phyloP scores from a whole-genome alignment of 1,140 invertebrate genomes.

The Hydropsyche tenuis region DNA sequence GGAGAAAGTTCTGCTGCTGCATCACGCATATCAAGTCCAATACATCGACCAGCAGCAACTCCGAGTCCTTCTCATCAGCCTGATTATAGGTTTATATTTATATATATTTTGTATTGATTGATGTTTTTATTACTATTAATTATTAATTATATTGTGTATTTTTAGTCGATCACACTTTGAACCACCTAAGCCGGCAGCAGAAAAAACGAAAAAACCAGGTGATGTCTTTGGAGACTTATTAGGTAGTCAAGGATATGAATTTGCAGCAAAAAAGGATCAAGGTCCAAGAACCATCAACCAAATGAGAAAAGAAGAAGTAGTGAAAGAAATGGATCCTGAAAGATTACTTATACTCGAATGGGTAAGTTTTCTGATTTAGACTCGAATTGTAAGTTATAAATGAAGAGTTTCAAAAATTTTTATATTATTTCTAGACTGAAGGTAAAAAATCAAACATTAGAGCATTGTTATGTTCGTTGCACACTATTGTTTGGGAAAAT shows the following conservation, averaged over 20 bases:
- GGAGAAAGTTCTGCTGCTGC: slow-evolving; percentile 45
- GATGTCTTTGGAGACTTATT: slow-evolving; percentile 92
- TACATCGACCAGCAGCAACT: slow-evolving; percentile 52
- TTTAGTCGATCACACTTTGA: slow-evolving; percentile 73
- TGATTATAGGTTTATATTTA: slow-evolving; percentile 55
- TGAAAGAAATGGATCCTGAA: slow-evolving; percentile 90
- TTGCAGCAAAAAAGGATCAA: slow-evolving; percentile 75
- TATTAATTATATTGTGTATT: slow-evolving; percentile 18
- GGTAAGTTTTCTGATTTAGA: slow-evolving; percentile 57
- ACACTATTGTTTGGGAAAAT: slow-evolving; percentile 93
- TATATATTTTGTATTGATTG: no score
- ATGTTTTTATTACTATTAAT: slow-evolving; percentile 4
- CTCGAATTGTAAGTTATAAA: background rate
- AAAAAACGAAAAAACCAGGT: slow-evolving; percentile 57
- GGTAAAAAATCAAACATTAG: slow-evolving; percentile 97
- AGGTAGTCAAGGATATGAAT: slow-evolving; percentile 86
- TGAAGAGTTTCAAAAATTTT: background rate
- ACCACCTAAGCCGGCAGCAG: slow-evolving; percentile 55
- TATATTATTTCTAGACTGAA: slow-evolving; percentile 72
- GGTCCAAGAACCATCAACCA: slow-evolving; percentile 90
- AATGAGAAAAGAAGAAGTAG: slow-evolving; percentile 88
- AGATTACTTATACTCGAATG: slow-evolving; percentile 83
- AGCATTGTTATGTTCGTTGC: slow-evolving; percentile 91
- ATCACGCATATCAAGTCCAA: slow-evolving; percentile 47
- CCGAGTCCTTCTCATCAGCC: slow-evolving; percentile 62